Evolutionary conservation across 2,888 invertebrate species (phyloP).

Genomic region (Ophion costatus): DNA sequence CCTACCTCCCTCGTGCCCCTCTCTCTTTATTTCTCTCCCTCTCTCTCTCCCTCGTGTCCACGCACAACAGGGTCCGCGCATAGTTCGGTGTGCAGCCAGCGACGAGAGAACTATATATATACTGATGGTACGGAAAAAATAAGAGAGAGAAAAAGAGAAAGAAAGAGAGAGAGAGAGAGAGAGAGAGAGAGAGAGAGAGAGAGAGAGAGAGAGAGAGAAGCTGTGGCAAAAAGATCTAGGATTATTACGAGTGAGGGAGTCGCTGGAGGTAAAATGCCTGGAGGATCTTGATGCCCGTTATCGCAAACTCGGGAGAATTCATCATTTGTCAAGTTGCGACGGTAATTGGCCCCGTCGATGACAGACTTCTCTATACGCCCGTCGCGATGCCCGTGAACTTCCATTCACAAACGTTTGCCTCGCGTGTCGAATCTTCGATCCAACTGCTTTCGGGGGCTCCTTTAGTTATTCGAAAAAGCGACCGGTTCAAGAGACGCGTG

Average conservation of each 20-base stretch:
- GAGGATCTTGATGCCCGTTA: slow-evolving; percentile 12
- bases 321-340: background rate
- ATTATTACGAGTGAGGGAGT: background rate
- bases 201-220: background rate
- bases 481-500: too few species aligned
- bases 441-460: background rate
- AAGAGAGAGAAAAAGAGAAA: background rate
- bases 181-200: too few species aligned
- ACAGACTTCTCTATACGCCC: too few species aligned
- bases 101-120: slow-evolving; percentile 48
- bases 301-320: background rate
- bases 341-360: background rate
- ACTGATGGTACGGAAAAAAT: slow-evolving; percentile 31
- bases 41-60: slow-evolving; percentile 68
- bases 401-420: too few species aligned
- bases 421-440: background rate
- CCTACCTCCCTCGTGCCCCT: slow-evolving; percentile 12
- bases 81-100: slow-evolving; percentile 46
- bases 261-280: background rate
- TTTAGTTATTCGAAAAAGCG: background rate
- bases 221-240: background rate
- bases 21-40: slow-evolving; percentile 56
- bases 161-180: background rate
- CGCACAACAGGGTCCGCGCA: slow-evolving; percentile 59
- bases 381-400: too few species aligned